Base-by-base conservation (phyloP, 1,140 invertebrate species). In the Drosophila pectinifera region DNA sequence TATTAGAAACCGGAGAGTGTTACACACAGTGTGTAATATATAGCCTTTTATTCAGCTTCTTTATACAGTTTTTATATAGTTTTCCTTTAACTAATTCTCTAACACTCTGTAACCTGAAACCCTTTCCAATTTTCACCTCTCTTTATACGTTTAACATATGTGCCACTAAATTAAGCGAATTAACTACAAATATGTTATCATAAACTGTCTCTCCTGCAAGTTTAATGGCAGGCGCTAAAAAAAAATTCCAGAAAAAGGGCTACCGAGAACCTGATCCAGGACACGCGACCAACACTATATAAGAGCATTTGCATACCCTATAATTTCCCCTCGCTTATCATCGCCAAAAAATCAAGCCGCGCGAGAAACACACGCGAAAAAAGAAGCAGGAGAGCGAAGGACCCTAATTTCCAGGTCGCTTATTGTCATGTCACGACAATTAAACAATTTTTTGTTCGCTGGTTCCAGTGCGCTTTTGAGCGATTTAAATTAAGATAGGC, bases 401-500 rank as follows among this genome's bases (percentile, higher is more conserved):
- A 86, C 83, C 83, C 81, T 85, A 85, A 85, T 80, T 85, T 85
- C 77, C 81, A 82, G 79, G 68, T 69, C 67, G 69, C 73, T 86
- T 86, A 74, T 80, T 86, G 83, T 86, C 79, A 74, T 86, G 83
- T 86, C 84, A 86, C 83, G 83, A 88, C 83, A 86, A 86, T 86
- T 86, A 86, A 88, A 86, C 81, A 43, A 53, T 38, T 67, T 75
- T 73, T 75, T 69, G 62, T 79, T 43, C 34, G 48, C 64, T 69
- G 49, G 48, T 70, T 70, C 63, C 83, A 86, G 41, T 80, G 83
- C 83, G 83, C 83, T 86, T 86, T 89, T 67, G 79, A 73, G 75
- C 84, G 83, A 88, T 86, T 88, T 86, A 88, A 86, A 88, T 86
- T 86, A 88, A 86, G 83, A 86, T 86, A 86, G 77, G 83, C 76